Evolutionary conservation across 1,140 invertebrate genomes (phyloP), one percentile per base, ranked within the genome.

Genomic region (Papilio aristodemus): DNA sequence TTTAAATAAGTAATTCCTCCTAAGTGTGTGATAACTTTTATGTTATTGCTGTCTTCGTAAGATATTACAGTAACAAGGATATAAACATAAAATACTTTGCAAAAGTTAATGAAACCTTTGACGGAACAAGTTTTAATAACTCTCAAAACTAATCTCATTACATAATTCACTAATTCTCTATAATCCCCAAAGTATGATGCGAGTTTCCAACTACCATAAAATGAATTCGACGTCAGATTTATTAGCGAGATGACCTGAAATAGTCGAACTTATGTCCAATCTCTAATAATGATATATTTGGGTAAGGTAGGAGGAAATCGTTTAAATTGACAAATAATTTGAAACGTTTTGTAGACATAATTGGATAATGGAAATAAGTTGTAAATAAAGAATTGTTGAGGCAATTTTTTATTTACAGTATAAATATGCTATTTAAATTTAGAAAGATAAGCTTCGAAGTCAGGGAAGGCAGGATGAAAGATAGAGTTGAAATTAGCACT

Each of bases 191-290:
- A 46, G 63, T 66, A 66, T 37, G 58, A 59, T 46, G 22, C 14
- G 39, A 66, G 63, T 66, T 66, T 22, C 17, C 11, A 66, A 66
- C 41, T 66, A 66, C 39, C 63, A 50, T 66, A 46, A 66, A 66
- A 66, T 50, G 39, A 66, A 66, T 66, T 66, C 63, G 41, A 66
- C 63, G 41, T 66, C 25, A n/a, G 63, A 66, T 66, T 66, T 66
- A 66, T 66, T 66, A 66, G 9, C 25, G n/a, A 14, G 63, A 66
- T 66, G 63, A 66, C 63, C 62, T 32, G 62, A 17, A 38, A 60
- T 60, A 36, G n/a, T 9, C n/a, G 58, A 60, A 60, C 36, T 38
- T 60, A 38, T 50, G 46, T 50, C 46, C 19, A 50, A 50, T 46
- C 7, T 50, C 10, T 50, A 50, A 50, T 22, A 50, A 32, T 2